Evolutionary conservation across 2,888 invertebrate genomes (phyloP).

Genomic region (Unio pictorum): DNA sequence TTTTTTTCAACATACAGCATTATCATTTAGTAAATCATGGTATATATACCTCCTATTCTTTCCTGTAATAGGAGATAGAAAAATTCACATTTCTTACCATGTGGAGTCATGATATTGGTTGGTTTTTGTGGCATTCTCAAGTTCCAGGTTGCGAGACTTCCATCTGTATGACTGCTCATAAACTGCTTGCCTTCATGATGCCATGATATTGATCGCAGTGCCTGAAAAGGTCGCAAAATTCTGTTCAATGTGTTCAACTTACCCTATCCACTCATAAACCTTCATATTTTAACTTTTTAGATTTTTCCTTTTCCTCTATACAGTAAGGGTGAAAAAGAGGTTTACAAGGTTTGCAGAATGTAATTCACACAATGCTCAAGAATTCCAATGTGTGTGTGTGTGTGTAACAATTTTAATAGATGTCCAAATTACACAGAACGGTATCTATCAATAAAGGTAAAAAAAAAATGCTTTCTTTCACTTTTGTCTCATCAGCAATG

Average conservation of each 20-base stretch:
- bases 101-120: slow-evolving; percentile 88
- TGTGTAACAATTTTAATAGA: too few species aligned
- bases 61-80: too few species aligned
- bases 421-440: too few species aligned
- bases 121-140: slow-evolving; percentile 84
- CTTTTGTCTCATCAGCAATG: background rate
- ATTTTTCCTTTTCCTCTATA: background rate
- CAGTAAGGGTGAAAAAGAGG: background rate
- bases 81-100: slow-evolving; percentile 78
- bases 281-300: background rate
- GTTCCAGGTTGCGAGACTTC: slow-evolving; percentile 95
- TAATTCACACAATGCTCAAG: slow-evolving; percentile 1
- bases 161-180: slow-evolving; percentile 94
- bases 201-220: slow-evolving; percentile 91
- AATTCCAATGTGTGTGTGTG: background rate
- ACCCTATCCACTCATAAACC: background rate
- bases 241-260: too few species aligned
- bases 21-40: too few species aligned
- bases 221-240: slow-evolving; percentile 45
- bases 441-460: background rate
- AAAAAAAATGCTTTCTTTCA: too few species aligned
- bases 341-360: slow-evolving; percentile 1
- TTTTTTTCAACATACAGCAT: too few species aligned
- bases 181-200: slow-evolving; percentile 98
- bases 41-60: too few species aligned